A percentile compares a stretch with the other conserved stretches of the same genome.
Evolutionary conservation across 2,888 invertebrate species (phyloP).

Genomic region (Leptinotarsa haldemani): DNA sequence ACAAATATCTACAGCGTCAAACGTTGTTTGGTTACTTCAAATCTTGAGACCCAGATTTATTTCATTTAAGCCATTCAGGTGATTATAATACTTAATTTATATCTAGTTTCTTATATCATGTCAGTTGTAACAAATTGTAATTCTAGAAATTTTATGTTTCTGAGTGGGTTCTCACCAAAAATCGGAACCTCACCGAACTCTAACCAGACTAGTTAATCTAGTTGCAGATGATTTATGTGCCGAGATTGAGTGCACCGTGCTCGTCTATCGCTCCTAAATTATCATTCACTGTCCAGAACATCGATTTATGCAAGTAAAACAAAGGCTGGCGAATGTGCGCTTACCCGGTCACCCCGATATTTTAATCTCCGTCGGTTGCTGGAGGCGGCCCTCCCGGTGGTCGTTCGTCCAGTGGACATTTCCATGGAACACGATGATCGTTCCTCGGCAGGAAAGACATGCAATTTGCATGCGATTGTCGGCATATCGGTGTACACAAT

Average conservation of each 20-base stretch:
- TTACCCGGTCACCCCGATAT: conserved; percentile 51
- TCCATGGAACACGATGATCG: conserved; percentile 38
- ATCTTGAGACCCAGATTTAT: too few species aligned
- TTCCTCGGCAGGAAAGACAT: conserved; percentile 3
- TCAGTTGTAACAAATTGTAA: too few species aligned
- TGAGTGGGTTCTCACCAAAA: too few species aligned
- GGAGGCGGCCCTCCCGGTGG: conserved; percentile 36
- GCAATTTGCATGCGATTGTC: conserved; percentile 46
- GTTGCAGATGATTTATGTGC: conserved; percentile 5
- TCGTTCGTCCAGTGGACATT: conserved; percentile 31
- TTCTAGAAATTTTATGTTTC: too few species aligned
- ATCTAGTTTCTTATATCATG: too few species aligned
- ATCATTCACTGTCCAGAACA: conserved; percentile 44
- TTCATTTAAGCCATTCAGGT: too few species aligned
- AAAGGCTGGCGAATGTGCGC: conserved; percentile 44
- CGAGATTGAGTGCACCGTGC: conserved; percentile 33
- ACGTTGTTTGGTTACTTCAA: too few species aligned
- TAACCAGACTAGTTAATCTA: background rate
- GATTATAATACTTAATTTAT: too few species aligned
- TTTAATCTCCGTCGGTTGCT: conserved; percentile 30
- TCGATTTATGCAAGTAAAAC: conserved; percentile 46
- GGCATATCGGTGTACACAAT: conserved; percentile 38
- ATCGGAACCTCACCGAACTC: too few species aligned
- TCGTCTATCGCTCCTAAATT: conserved; percentile 43
- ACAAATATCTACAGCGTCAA: too few species aligned